Evolutionary conservation across 2,888 invertebrate species (phyloP).

Genomic region (Melipona bicolor): DNA sequence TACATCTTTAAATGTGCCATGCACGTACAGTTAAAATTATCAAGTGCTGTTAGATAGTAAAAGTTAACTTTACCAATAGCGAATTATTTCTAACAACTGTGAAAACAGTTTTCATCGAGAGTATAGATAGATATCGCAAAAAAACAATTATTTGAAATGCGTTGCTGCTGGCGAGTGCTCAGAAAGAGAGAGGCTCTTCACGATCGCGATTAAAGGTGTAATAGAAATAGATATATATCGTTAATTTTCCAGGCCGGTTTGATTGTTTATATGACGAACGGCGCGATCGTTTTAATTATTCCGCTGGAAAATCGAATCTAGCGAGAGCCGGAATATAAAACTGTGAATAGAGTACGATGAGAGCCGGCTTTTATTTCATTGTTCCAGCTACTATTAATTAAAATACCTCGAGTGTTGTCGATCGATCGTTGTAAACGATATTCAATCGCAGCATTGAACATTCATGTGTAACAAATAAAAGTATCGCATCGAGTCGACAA

Average conservation of each 20-base stretch:
- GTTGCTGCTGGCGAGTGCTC: neutral
- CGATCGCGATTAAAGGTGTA: neutral
- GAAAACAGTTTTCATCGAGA: neutral
- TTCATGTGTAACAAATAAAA: neutral
- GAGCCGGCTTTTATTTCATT: neutral
- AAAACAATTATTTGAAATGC: neutral
- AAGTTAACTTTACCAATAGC: too few species aligned
- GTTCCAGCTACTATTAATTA: too few species aligned
- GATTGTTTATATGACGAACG: neutral
- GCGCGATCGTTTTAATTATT: neutral
- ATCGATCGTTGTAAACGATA: neutral
- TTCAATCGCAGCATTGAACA: neutral
- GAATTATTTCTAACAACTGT: too few species aligned
- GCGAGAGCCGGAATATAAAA: neutral
- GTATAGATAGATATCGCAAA: neutral
- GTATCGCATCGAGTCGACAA: neutral
- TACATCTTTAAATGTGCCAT: neutral
- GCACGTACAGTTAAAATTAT: neutral
- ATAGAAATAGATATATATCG: neutral
- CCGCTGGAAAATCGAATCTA: neutral
- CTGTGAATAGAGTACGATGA: neutral
- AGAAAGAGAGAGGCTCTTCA: neutral
- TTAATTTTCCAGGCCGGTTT: neutral
- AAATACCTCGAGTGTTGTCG: too few species aligned
- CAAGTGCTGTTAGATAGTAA: neutral